Conservation (phyloP, 2,888 invertebrate genomes). For the Stictocephala bisonia region DNA sequence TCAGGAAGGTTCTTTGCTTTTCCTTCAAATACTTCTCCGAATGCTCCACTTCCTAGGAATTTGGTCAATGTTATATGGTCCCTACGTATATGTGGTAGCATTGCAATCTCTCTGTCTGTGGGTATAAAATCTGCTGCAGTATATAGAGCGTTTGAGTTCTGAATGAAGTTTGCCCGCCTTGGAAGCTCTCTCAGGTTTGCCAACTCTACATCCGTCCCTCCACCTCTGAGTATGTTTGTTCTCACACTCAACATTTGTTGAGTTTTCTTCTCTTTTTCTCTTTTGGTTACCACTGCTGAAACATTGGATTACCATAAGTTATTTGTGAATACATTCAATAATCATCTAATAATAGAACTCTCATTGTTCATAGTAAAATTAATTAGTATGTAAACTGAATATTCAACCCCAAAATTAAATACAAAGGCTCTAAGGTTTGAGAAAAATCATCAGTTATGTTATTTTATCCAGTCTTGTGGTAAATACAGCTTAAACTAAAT, state of each 20-base stretch:
- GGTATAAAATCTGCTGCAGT: conserved; percentile 68
- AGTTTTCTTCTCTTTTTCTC: conserved; percentile 77
- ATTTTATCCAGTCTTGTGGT: too few relatives aligned
- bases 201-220: conserved; percentile 78
- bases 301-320: neutral
- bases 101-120: conserved; percentile 64
- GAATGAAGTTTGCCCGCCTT: conserved; percentile 75
- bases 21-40: conserved; percentile 97
- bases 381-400: too few relatives aligned
- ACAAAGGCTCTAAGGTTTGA: too few relatives aligned
- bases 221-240: conserved; percentile 30
- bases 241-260: conserved; percentile 68
- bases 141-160: conserved; percentile 88
- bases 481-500: too few relatives aligned
- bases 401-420: too few relatives aligned
- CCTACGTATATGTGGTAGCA: conserved; percentile 84
- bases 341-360: too few relatives aligned
- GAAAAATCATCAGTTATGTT: too few relatives aligned
- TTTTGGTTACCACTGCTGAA: conserved; percentile 55
- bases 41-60: conserved; percentile 95
- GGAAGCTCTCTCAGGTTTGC: conserved; percentile 89
- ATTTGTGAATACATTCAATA: neutral
- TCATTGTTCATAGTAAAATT: too few relatives aligned
- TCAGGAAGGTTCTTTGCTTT: conserved; percentile 76
- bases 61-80: conserved; percentile 88